Conservation (phyloP, 2,888 invertebrate genomes). For the Calliopum simillimum region DNA sequence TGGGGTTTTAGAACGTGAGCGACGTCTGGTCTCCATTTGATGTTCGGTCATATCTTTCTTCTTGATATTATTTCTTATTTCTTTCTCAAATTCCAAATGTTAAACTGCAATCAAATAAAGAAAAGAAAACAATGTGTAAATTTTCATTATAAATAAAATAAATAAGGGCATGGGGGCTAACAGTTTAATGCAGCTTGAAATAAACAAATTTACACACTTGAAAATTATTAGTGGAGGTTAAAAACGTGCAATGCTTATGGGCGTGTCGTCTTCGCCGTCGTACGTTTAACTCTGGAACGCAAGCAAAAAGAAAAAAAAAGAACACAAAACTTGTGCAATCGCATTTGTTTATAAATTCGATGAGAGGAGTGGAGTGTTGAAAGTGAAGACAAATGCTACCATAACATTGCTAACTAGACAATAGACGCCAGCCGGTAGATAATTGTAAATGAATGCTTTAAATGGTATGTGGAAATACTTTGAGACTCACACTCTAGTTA, state of each 20-base stretch:
- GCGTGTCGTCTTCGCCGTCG: neutral
- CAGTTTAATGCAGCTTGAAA: neutral
- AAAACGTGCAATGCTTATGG: constrained; percentile 17
- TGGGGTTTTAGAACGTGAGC: constrained; percentile 79
- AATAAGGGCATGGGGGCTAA: neutral
- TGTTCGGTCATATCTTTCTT: constrained; percentile 56
- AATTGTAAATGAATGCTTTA: neutral
- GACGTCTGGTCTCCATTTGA: constrained; percentile 72
- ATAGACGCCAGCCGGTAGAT: too few relatives aligned
- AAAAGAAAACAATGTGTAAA: neutral
- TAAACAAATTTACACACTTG: constrained; percentile 16
- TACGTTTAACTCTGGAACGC: neutral
- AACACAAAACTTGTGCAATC: constrained; percentile 3
- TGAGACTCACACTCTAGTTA: neutral
- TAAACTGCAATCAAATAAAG: neutral
- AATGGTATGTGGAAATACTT: constrained; percentile 12
- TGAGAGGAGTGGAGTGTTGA: neutral
- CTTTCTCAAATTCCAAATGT: neutral
- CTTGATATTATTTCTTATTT: neutral
- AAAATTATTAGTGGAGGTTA: constrained; percentile 14
- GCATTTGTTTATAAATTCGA: neutral
- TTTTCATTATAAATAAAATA: neutral
- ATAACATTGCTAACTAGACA: too few relatives aligned
- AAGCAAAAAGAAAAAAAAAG: too few relatives aligned
- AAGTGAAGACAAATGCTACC: neutral